Percentiles rank a stretch among this genome's conserved stretches.
Evolutionary conservation across 2,113 vertebrate species (phyloP).

Genomic region (Lampris incognitus): DNA sequence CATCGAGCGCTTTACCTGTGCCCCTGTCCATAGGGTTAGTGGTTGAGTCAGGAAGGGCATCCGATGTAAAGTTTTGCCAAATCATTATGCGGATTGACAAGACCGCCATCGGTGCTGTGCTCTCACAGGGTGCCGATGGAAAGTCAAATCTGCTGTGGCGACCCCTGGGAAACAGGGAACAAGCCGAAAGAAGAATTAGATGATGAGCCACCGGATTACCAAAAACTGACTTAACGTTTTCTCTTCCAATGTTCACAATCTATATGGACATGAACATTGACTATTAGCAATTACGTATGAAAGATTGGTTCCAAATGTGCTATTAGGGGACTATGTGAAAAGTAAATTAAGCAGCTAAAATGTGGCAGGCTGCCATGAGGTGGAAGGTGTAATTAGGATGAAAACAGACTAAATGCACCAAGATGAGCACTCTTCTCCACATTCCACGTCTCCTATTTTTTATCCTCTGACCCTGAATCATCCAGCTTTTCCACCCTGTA

Average conservation of each 20-base stretch:
- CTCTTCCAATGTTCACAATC: neutral
- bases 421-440: neutral
- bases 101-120: no score
- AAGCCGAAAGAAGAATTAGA: no score
- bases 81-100: no score
- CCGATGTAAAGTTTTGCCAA: no score
- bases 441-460: neutral
- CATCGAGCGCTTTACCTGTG: no score
- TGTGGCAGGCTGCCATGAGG: neutral
- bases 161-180: no score
- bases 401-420: neutral
- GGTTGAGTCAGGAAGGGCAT: no score
- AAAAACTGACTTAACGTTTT: slow-evolving; percentile 10
- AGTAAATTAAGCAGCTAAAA: neutral
- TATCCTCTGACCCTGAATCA: neutral
- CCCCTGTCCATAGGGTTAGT: no score
- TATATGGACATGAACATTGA: slow-evolving; percentile 18
- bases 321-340: neutral
- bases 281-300: neutral
- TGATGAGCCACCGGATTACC: neutral
- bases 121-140: no score
- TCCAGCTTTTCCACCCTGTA: neutral
- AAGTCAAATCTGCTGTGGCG: no score
- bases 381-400: neutral
- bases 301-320: neutral